A percentile compares a stretch with the other conserved stretches of the same genome.
phyloP scores from a whole-genome alignment of 2,888 invertebrate genomes.

The Lasioglossum calceatum region DNA sequence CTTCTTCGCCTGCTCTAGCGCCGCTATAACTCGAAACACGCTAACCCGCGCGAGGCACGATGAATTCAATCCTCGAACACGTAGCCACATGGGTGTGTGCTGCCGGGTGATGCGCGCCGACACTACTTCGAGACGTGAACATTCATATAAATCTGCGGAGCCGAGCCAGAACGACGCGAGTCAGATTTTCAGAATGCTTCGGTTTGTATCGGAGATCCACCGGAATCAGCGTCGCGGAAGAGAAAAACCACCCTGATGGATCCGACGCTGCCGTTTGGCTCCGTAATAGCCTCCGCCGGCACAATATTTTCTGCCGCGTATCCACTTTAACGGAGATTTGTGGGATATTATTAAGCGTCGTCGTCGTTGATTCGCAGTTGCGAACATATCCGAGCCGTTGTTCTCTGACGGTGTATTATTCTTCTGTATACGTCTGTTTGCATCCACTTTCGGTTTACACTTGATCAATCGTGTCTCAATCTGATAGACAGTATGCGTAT shows the following conservation, averaged over 20 bases:
- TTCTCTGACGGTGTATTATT: background rate
- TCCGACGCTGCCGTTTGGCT: background rate
- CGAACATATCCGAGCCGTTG: background rate
- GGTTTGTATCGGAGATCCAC: background rate
- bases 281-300: background rate
- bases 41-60: background rate
- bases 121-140: background rate
- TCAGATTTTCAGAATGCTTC: background rate
- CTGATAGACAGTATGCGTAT: background rate
- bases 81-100: background rate
- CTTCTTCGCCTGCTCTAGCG: background rate
- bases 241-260: background rate
- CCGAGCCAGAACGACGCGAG: background rate
- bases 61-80: background rate
- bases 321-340: background rate
- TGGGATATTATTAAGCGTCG: background rate
- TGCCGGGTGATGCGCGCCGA: background rate
- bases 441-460: background rate
- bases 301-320: background rate
- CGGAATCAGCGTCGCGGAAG: background rate
- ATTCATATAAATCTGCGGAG: background rate
- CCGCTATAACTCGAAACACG: conserved; percentile 6
- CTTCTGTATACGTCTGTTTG: background rate
- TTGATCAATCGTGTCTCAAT: background rate
- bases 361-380: background rate